Evolutionary conservation across 2,888 invertebrate species (phyloP).

Genomic region (Apamea epomidion): DNA sequence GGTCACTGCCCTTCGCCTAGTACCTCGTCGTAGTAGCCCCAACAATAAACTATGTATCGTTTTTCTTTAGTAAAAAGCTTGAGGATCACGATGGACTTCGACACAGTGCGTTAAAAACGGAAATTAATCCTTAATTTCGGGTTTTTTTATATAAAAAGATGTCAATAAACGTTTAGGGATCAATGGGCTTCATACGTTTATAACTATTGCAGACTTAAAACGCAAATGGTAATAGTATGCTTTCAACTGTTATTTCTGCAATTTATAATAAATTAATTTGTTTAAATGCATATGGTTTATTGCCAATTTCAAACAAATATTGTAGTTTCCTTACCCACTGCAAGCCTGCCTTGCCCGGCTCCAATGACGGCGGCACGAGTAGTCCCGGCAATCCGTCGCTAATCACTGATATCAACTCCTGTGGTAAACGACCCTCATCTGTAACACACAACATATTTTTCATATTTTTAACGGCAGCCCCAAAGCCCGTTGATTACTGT

Average conservation of each 20-base stretch:
- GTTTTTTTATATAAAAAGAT: background rate
- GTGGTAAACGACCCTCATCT: constrained; percentile 86
- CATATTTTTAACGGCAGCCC: too few relatives aligned
- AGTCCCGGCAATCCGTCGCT: constrained; percentile 82
- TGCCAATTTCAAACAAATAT: background rate
- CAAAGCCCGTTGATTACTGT: too few relatives aligned
- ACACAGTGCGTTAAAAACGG: background rate
- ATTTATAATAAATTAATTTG: too few relatives aligned
- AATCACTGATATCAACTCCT: constrained; percentile 81
- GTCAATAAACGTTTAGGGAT: background rate
- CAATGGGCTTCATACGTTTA: too few relatives aligned
- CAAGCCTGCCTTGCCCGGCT: constrained; percentile 85
- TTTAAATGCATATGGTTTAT: too few relatives aligned
- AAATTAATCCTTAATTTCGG: background rate
- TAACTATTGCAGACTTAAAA: too few relatives aligned
- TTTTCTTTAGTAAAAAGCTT: background rate
- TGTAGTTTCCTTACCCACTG: constrained; percentile 81
- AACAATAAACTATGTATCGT: too few relatives aligned
- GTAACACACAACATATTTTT: constrained; percentile 49
- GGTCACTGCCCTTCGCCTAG: too few relatives aligned
- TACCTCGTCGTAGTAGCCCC: background rate
- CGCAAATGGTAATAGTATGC: too few relatives aligned
- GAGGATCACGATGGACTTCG: background rate
- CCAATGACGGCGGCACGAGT: constrained; percentile 83
- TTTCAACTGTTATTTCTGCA: too few relatives aligned